Percentiles rank a stretch among this genome's conserved stretches.
These are phyloP conservation scores for Ctenoplectra terminalis DNA, from an alignment of 1,140 invertebrate species.

Conservation along the genomic window DNA sequence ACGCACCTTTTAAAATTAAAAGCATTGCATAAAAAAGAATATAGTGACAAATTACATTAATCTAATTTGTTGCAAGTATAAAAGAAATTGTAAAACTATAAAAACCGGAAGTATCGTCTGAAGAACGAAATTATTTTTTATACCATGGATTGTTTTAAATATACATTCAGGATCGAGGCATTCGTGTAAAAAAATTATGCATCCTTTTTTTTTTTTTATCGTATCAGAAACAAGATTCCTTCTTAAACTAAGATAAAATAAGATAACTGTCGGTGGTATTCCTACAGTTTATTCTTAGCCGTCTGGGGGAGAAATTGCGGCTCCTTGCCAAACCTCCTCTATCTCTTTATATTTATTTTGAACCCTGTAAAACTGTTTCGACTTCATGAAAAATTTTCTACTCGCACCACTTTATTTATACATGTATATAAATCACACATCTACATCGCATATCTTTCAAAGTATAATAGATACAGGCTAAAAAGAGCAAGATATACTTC, in stretches of 20 bases:
- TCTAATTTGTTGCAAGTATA: neutral
- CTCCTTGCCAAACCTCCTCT: constrained; percentile 73
- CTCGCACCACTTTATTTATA: neutral
- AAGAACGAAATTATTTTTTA: neutral
- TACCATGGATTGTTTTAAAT: neutral
- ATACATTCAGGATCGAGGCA: neutral
- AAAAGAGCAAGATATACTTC: neutral
- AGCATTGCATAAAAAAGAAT: neutral
- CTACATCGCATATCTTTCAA: neutral
- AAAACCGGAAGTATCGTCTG: neutral
- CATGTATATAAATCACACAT: neutral
- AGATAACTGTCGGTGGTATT: constrained; percentile 70
- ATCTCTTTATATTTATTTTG: constrained; percentile 67
- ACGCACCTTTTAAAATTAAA: neutral
- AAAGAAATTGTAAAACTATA: neutral
- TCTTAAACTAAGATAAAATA: constrained; percentile 58
- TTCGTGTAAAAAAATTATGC: neutral
- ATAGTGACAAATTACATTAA: neutral
- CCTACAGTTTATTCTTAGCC: constrained; percentile 77
- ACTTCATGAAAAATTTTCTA: constrained; percentile 23
- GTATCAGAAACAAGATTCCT: constrained; percentile 36
- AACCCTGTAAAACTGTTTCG: constrained; percentile 36
- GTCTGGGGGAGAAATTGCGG: constrained; percentile 69
- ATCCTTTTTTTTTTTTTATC: constrained; percentile 11
- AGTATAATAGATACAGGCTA: neutral